A percentile compares a stretch with the other conserved stretches of the same genome.
Conservation (phyloP, 2,888 invertebrate species). For the Antheraea assamensis region DNA sequence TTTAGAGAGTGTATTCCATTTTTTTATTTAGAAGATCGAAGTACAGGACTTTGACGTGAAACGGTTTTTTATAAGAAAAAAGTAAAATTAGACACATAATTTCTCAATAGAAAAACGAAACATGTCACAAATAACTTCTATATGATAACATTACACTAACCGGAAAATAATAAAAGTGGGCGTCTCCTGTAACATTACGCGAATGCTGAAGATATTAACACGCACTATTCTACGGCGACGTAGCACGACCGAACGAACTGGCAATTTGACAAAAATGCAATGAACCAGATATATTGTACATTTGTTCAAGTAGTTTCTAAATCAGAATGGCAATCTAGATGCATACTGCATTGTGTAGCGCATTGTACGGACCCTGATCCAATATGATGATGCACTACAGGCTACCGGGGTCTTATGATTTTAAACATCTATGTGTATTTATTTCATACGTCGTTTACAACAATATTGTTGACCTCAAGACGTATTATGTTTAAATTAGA, state of each 20-base stretch:
- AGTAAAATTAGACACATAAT: neutral
- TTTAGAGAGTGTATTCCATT: neutral
- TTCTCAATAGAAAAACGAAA: neutral
- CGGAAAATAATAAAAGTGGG: constrained; percentile 15
- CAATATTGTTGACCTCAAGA: neutral
- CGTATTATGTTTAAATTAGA: neutral
- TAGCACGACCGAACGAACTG: constrained; percentile 51
- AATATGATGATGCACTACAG: neutral
- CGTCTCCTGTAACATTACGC: neutral
- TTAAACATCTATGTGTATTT: neutral
- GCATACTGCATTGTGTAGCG: constrained; percentile 15
- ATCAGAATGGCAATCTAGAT: constrained; percentile 30
- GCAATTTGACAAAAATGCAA: constrained; percentile 74
- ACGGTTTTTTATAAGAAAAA: neutral
- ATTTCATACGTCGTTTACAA: neutral
- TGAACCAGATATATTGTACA: constrained; percentile 47
- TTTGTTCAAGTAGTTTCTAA: constrained; percentile 21
- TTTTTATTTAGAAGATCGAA: neutral
- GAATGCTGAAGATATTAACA: constrained; percentile 9
- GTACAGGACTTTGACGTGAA: no score
- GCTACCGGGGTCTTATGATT: neutral
- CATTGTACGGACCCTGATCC: neutral
- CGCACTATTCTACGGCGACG: constrained; percentile 18
- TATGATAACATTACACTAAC: neutral
- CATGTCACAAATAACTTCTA: neutral